Evolutionary conservation across 2,797 vertebrate genomes (phyloP).

Genomic region (Arctocebus calabarensis): DNA sequence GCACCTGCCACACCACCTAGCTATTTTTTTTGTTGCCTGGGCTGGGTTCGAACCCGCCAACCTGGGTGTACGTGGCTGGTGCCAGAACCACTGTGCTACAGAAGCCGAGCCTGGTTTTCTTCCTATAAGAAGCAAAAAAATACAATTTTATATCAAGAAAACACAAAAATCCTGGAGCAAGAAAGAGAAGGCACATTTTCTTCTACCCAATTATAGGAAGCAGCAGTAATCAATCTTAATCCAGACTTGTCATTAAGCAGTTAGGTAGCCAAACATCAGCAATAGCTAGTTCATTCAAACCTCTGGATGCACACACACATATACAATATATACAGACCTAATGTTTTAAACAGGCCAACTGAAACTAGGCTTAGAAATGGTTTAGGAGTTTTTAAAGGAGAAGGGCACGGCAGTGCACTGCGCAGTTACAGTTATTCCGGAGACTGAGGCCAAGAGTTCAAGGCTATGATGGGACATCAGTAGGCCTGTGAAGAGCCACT

Average conservation of each 20-base stretch:
- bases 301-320: background rate
- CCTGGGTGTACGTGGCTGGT: too few relatives aligned
- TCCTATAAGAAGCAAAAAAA: background rate
- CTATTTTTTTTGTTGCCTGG: too few relatives aligned
- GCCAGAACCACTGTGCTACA: too few relatives aligned
- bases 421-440: background rate
- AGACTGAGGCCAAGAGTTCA: background rate
- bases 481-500: background rate
- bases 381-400: background rate
- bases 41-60: too few relatives aligned
- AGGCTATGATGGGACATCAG: background rate
- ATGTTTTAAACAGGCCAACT: background rate
- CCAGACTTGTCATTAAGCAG: slow-evolving; percentile 3
- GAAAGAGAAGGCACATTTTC: background rate
- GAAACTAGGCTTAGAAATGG: slow-evolving; percentile 36
- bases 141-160: slow-evolving; percentile 30
- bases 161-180: slow-evolving; percentile 34
- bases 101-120: background rate
- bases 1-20: too few relatives aligned
- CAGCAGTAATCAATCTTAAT: background rate
- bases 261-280: background rate
- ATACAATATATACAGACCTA: background rate
- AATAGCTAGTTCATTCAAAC: background rate
- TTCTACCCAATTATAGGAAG: background rate
- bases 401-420: background rate